Percentiles rank a stretch among this genome's conserved stretches.
Conservation (phyloP, 2,888 invertebrate genomes). For the Amphiduros pacificus region DNA sequence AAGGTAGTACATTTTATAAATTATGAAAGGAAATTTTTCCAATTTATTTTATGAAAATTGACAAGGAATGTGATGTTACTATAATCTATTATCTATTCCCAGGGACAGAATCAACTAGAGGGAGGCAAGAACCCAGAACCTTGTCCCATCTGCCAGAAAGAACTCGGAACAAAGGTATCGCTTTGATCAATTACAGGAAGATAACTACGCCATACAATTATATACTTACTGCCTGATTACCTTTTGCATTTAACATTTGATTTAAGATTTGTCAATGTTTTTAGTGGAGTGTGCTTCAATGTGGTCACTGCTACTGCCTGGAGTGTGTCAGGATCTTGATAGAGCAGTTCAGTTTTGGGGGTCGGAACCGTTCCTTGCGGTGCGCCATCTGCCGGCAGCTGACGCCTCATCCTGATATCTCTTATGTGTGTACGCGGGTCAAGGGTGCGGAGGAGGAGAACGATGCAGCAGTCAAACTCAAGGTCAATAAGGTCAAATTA, state of each 20-base stretch:
- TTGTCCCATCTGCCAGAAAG: slow-evolving; percentile 73
- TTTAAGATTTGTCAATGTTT: too few species aligned
- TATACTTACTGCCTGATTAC: background rate
- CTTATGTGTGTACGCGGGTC: slow-evolving; percentile 56
- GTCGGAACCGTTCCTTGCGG: slow-evolving; percentile 34
- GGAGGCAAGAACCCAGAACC: slow-evolving; percentile 64
- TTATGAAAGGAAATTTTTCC: background rate
- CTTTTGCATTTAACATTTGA: background rate
- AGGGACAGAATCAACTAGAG: slow-evolving; percentile 61
- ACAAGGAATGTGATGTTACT: background rate
- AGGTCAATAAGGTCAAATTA: background rate
- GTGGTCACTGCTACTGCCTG: slow-evolving; percentile 75
- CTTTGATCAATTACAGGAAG: too few species aligned
- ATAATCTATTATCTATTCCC: background rate
- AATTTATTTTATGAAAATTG: background rate
- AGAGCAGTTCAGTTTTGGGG: slow-evolving; percentile 40
- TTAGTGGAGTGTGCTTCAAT: slow-evolving; percentile 73
- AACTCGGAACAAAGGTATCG: slow-evolving; percentile 66
- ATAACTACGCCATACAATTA: background rate
- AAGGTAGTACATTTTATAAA: slow-evolving; percentile 43
- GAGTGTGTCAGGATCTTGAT: slow-evolving; percentile 63
- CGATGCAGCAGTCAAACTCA: slow-evolving; percentile 40
- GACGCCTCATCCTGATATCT: slow-evolving; percentile 54
- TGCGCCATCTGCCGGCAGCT: slow-evolving; percentile 57
- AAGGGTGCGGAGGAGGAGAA: slow-evolving; percentile 36